phyloP scores from a whole-genome alignment of 2,888 invertebrate genomes.

The Exephanes ischioxanthus region DNA sequence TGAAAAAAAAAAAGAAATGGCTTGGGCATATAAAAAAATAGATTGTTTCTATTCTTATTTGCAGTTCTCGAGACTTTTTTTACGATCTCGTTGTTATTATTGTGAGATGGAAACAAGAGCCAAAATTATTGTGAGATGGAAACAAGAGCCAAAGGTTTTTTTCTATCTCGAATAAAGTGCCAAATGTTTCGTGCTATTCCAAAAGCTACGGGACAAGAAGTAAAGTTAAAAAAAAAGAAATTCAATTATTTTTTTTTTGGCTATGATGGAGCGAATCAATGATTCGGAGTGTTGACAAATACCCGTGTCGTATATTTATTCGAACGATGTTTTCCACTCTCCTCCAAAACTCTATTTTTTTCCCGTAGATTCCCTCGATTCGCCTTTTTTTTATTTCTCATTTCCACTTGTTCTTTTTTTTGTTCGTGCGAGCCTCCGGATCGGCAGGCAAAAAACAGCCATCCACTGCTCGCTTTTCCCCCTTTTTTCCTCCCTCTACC shows the following conservation, averaged over 20 bases:
- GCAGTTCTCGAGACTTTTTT: too few relatives aligned
- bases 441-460: conserved; percentile 25
- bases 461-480: background rate
- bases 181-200: background rate
- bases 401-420: conserved; percentile 2
- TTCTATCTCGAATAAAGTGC: background rate
- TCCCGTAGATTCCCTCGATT: background rate
- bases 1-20: background rate
- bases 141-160: background rate
- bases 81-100: background rate
- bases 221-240: background rate
- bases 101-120: background rate
- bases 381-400: background rate
- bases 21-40: background rate
- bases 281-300: background rate
- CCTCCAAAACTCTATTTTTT: background rate
- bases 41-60: too few relatives aligned
- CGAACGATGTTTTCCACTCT: background rate
- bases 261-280: background rate
- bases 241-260: background rate
- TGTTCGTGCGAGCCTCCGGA: background rate
- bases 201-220: background rate
- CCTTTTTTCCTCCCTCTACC: conserved; percentile 2
- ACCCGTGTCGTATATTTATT: conserved; percentile 10
- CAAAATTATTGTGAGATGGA: background rate